A percentile compares a stretch with the other conserved stretches of the same genome.
phyloP scores from a whole-genome alignment of 2,888 invertebrate species.

The Folsomia candida region DNA sequence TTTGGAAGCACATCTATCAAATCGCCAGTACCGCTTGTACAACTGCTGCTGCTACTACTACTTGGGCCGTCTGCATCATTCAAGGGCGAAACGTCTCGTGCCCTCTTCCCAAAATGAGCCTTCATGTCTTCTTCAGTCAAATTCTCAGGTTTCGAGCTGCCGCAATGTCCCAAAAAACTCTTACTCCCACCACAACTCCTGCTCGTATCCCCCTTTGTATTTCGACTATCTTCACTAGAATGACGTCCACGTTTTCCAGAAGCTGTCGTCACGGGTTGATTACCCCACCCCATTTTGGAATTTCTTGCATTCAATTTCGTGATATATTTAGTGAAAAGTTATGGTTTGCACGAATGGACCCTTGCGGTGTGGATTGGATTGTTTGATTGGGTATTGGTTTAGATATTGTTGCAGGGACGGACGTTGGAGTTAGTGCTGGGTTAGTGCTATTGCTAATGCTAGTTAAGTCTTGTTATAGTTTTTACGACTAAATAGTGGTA shows the following conservation, averaged over 20 bases:
- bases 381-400: no score
- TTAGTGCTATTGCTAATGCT: no score
- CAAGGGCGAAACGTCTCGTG: conserved; percentile 40
- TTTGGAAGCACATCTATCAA: neutral
- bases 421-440: no score
- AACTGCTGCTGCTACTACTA: neutral
- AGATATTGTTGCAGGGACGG: no score
- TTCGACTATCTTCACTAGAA: conserved; percentile 28
- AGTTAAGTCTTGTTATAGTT: no score
- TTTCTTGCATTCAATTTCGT: neutral
- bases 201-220: neutral
- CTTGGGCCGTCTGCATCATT: neutral
- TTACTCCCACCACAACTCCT: conserved; percentile 12
- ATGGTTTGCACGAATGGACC: no score
- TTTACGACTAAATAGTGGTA: no score
- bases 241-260: conserved; percentile 44
- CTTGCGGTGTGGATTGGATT: no score
- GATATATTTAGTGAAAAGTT: no score
- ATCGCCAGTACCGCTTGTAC: neutral
- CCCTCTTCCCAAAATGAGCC: conserved; percentile 40
- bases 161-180: conserved; percentile 6
- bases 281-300: conserved; percentile 45
- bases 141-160: neutral
- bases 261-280: conserved; percentile 32
- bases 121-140: conserved; percentile 31